A percentile compares a stretch with the other conserved stretches of the same genome.
phyloP scores from a whole-genome alignment of 2,113 vertebrate species.

The Bucco capensis region DNA sequence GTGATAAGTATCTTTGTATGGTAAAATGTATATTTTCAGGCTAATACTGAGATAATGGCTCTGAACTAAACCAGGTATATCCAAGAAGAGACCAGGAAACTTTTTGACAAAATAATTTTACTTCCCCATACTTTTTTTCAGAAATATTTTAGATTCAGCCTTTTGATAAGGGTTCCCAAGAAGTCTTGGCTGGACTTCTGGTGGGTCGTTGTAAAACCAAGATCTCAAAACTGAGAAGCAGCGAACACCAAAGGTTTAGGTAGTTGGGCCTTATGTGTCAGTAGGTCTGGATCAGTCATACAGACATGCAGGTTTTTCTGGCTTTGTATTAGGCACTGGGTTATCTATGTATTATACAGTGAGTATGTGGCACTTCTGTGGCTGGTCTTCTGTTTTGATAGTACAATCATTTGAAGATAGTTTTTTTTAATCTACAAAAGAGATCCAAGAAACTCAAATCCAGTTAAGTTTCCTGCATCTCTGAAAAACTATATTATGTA shows the following conservation, averaged over 20 bases:
- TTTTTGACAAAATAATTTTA: background rate
- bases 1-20: background rate
- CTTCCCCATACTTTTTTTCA: background rate
- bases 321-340: background rate
- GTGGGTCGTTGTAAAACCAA: background rate
- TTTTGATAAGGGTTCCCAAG: background rate
- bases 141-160: background rate
- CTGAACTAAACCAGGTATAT: background rate
- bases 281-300: background rate
- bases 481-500: background rate
- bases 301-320: background rate
- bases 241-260: background rate
- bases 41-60: background rate
- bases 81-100: background rate
- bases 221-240: background rate
- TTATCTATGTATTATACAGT: background rate
- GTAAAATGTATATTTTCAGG: background rate
- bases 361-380: background rate
- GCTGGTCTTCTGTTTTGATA: slow-evolving; percentile 3
- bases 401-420: background rate
- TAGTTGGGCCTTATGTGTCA: background rate
- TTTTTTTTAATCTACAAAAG: background rate
- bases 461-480: slow-evolving; percentile 22
- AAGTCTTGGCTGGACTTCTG: background rate
- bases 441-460: slow-evolving; percentile 18